phyloP scores from a whole-genome alignment of 37 sponge, comb jelly and placozoan species.

The Aplysina aerophoba region DNA sequence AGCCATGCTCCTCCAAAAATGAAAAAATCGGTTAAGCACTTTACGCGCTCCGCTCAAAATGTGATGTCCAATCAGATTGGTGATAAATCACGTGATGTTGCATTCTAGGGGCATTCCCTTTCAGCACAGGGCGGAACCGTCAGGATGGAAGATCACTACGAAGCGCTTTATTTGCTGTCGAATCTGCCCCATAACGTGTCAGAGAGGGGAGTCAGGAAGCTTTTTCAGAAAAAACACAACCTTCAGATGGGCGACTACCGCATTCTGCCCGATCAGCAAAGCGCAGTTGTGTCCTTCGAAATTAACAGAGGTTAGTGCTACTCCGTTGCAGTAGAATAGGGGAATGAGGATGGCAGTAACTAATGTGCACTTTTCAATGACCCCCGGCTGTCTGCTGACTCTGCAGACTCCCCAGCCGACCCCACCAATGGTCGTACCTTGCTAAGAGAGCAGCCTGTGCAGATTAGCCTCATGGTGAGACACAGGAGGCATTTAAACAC shows the following conservation, averaged over 20 bases:
- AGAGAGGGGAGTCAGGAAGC: slow-evolving; percentile 11
- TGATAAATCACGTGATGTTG: too few species aligned
- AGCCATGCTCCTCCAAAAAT: too few species aligned
- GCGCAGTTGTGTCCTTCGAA: slow-evolving; percentile 3
- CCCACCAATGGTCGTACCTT: background rate
- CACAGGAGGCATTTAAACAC: too few species aligned
- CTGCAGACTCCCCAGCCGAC: background rate
- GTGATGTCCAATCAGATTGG: too few species aligned
- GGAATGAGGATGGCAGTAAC: too few species aligned
- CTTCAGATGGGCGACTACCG: background rate
- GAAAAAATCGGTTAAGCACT: too few species aligned
- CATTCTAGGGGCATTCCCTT: slow-evolving; percentile 4
- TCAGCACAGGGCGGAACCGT: background rate
- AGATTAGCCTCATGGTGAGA: slow-evolving; percentile 20
- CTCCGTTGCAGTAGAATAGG: too few species aligned
- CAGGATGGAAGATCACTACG: slow-evolving; percentile 26
- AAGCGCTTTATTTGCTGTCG: slow-evolving; percentile 16
- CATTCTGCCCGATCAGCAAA: background rate
- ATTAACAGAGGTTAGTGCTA: background rate
- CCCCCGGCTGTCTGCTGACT: background rate
- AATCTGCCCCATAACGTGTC: slow-evolving; percentile 9
- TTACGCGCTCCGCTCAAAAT: too few species aligned
- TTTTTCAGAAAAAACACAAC: slow-evolving; percentile 21
- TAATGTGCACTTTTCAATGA: background rate
- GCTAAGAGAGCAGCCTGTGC: background rate